phyloP scores from a whole-genome alignment of 2,797 vertebrate genomes.

The Orestias chungarensis region DNA sequence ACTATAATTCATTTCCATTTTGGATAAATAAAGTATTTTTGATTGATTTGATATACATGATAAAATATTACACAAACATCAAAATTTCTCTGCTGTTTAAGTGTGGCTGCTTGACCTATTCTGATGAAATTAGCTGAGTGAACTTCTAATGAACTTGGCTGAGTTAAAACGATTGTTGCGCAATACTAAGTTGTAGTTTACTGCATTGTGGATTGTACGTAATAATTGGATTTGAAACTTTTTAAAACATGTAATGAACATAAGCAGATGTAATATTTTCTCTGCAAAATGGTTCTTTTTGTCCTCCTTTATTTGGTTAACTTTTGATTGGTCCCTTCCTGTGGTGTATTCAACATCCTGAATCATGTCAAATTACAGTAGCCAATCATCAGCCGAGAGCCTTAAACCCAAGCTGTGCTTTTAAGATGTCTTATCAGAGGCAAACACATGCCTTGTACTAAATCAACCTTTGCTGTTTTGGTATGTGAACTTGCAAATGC shows the following conservation, averaged over 20 bases:
- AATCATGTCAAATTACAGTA: background rate
- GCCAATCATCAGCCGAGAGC: background rate
- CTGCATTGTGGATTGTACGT: too few species aligned
- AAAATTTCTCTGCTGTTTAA: too few species aligned
- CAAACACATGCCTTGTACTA: background rate
- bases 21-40: too few species aligned
- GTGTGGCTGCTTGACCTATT: too few species aligned
- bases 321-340: background rate
- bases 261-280: background rate
- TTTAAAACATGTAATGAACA: background rate
- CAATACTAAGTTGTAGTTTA: too few species aligned
- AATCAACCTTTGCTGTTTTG: background rate
- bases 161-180: background rate
- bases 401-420: background rate
- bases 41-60: too few species aligned
- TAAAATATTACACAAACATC: too few species aligned
- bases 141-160: background rate
- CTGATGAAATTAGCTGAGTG: too few species aligned
- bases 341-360: constrained; percentile 3
- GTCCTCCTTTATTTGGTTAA: background rate
- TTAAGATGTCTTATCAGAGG: constrained; percentile 8
- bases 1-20: too few species aligned
- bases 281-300: background rate
- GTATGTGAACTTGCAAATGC: background rate
- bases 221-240: background rate